Evolutionary conservation across 2,888 invertebrate genomes (phyloP), one percentile per base, ranked within the genome.

Genomic region (Mythimna pallens): DNA sequence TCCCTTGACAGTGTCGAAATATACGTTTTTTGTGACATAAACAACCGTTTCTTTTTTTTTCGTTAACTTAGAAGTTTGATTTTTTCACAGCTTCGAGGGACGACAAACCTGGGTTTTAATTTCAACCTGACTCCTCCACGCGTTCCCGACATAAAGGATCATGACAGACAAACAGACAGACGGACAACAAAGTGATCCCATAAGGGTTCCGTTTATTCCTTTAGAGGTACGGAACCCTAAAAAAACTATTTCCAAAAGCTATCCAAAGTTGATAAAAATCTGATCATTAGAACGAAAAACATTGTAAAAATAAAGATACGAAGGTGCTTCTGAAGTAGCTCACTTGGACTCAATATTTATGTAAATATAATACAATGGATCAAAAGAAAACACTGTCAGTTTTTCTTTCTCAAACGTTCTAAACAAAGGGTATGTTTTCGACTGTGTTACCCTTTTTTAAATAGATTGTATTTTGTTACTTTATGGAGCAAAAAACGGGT

Each of bases 361-460:
- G 50, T 34, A 57, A 78, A 76, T 76, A 57, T 30, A 25, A 52
- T 20, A 55, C 57, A 79, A 73, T 66, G 62, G 76, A 76, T 76
- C 81, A 78, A 81, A 81, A 34, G 61, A 61, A 57, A 65, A 63
- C 47, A 65, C 25, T 47, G 20, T 30, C 54, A 50, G 25, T 76
- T 64, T 65, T 59, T 81, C 81, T 76, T 76, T 67, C 55, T 70
- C 62, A 66, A 64, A 30, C 36, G 10, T 64, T 30, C 36, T 40
- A 75, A 75, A 76, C 70, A 54, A 59, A 67, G 12, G 20, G 17
- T 59, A 40, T 17, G 17, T 65, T 55, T 43, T 30, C 6, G 54
- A 58, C 30, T 4, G 14, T 47, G 30, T 61, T 55, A 25, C 63
- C 43, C 62, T 73, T 73, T 73, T 55, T 55, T 10, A 54, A 68